These are phyloP conservation scores for Anthonomus grandis DNA, from an alignment of 1,140 invertebrate species.

Conservation along the genomic window DNA sequence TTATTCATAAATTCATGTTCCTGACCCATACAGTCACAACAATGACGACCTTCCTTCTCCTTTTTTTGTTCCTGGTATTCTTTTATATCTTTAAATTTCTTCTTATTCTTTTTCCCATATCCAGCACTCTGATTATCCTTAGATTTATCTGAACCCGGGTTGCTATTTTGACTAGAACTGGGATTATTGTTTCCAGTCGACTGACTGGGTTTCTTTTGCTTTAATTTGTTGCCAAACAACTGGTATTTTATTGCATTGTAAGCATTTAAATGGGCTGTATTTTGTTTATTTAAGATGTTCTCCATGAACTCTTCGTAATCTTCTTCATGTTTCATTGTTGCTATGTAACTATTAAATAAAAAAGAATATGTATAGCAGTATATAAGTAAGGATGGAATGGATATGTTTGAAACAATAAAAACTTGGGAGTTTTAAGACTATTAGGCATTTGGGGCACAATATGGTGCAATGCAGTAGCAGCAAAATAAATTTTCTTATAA, in stretches of 20 bases:
- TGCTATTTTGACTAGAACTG: slow-evolving; percentile 2
- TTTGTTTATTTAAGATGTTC: slow-evolving; percentile 61
- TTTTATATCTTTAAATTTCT: slow-evolving; percentile 34
- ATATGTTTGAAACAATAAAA: no score
- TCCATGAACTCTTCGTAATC: slow-evolving; percentile 70
- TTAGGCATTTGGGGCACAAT: no score
- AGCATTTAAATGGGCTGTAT: slow-evolving; percentile 63
- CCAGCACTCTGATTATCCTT: not conserved
- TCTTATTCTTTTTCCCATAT: slow-evolving; percentile 39
- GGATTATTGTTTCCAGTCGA: not conserved
- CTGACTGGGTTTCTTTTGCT: slow-evolving; percentile 1
- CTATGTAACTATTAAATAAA: slow-evolving; percentile 66
- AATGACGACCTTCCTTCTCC: slow-evolving; percentile 58
- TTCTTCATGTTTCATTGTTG: slow-evolving; percentile 60
- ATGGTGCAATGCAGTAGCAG: no score
- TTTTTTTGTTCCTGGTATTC: slow-evolving; percentile 34
- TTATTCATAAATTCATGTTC: slow-evolving; percentile 91
- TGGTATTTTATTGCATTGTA: slow-evolving; percentile 60
- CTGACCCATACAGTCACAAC: slow-evolving; percentile 89
- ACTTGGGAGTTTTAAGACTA: not conserved
- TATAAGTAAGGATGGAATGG: no score
- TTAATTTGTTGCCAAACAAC: slow-evolving; percentile 41
- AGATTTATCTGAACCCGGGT: not conserved
- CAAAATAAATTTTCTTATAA: no score
- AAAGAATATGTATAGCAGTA: slow-evolving; percentile 50